Evolutionary conservation across 2,113 vertebrate species (phyloP).

Genomic region (Carlito syrichta): DNA sequence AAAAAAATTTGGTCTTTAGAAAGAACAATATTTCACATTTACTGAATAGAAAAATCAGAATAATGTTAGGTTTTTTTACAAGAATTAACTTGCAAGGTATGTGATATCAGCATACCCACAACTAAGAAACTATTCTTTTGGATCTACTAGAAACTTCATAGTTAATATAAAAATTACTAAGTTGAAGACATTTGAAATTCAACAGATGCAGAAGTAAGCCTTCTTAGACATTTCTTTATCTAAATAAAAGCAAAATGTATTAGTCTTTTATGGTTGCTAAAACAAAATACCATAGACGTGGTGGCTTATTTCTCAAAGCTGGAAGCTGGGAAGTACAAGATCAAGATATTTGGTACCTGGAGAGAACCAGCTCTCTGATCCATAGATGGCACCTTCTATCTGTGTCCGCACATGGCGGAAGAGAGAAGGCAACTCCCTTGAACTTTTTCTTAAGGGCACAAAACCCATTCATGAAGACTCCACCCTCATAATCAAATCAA

Average conservation of each 20-base stretch:
- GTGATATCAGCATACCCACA: background rate
- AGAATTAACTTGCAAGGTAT: background rate
- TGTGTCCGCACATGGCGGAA: background rate
- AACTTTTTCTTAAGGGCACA: too few species aligned
- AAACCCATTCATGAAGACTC: too few species aligned
- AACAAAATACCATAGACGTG: background rate
- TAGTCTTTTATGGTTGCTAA: too few species aligned
- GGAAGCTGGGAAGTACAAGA: background rate
- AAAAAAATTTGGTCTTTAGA: background rate
- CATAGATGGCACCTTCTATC: too few species aligned
- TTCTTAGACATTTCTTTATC: background rate
- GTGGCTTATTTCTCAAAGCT: too few species aligned
- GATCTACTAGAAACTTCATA: background rate
- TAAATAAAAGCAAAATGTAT: background rate
- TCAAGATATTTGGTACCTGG: background rate
- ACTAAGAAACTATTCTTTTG: background rate
- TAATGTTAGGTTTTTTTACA: background rate
- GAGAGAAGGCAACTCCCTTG: background rate
- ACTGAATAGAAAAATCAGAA: background rate
- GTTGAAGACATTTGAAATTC: background rate
- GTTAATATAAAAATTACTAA: too few species aligned
- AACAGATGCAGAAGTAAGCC: background rate
- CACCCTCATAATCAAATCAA: background rate
- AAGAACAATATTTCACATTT: background rate
- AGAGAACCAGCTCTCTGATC: background rate